A percentile compares a stretch with the other conserved stretches of the same genome.
Conservation (phyloP, 2,113 vertebrate species). For the Dissostichus mawsoni region DNA sequence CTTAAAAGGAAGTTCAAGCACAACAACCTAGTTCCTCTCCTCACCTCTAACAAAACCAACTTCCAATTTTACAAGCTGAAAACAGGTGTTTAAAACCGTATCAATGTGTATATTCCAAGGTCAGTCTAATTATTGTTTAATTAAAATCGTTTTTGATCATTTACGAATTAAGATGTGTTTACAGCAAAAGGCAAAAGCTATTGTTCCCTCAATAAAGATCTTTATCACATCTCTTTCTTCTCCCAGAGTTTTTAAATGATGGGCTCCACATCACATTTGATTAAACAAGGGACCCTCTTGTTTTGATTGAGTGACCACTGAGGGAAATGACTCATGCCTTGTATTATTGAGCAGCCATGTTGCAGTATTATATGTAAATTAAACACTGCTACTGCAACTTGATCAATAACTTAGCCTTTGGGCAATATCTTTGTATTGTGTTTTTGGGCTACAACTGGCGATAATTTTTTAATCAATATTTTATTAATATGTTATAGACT, state of each 20-base stretch:
- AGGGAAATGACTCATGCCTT: background rate
- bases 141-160: background rate
- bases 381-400: background rate
- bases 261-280: background rate
- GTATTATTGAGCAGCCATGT: background rate
- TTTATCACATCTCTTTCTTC: slow-evolving; percentile 9
- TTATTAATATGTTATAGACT: no score
- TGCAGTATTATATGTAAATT: slow-evolving; percentile 2
- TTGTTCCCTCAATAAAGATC: slow-evolving; percentile 28
- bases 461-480: no score
- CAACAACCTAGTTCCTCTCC: background rate
- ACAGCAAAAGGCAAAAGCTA: background rate
- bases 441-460: no score
- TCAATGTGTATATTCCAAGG: background rate
- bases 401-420: background rate
- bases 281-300: background rate
- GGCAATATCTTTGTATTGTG: no score
- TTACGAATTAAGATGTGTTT: background rate
- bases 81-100: background rate
- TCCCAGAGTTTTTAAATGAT: background rate
- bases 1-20: background rate
- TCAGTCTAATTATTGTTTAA: background rate
- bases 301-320: background rate
- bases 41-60: background rate
- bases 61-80: background rate